A percentile compares a stretch with the other conserved stretches of the same genome.
phyloP scores from a whole-genome alignment of 37 sponge, comb jelly and placozoan genomes.

The Halichondria panicea region DNA sequence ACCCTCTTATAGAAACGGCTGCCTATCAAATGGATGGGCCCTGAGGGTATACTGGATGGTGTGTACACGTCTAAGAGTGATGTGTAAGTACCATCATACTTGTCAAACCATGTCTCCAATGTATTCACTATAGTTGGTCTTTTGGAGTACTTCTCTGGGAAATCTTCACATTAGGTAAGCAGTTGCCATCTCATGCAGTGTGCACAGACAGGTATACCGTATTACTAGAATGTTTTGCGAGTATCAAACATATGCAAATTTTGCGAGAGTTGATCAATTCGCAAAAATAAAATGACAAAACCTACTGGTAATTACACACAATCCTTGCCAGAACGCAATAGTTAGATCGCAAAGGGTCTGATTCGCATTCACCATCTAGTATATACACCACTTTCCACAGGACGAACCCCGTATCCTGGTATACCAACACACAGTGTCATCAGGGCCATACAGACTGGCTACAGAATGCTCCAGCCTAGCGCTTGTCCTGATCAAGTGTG shows the following conservation, averaged over 20 bases:
- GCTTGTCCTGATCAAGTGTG: slow-evolving; percentile 38
- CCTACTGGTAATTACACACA: too few species aligned
- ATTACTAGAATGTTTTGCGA: too few species aligned
- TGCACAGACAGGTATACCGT: background rate
- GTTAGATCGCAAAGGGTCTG: background rate
- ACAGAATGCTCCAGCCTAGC: slow-evolving; percentile 31
- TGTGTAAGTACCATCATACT: slow-evolving; percentile 25
- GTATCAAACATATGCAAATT: too few species aligned
- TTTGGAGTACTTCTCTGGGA: slow-evolving; percentile 63
- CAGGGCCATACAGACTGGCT: background rate
- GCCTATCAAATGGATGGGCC: slow-evolving; percentile 62
- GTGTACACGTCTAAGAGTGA: slow-evolving; percentile 55
- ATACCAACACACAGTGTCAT: slow-evolving; percentile 32
- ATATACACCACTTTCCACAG: background rate
- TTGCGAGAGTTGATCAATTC: too few species aligned
- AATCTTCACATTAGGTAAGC: slow-evolving; percentile 51
- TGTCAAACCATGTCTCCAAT: background rate
- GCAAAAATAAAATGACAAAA: too few species aligned
- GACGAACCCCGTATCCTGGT: slow-evolving; percentile 36
- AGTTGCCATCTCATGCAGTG: background rate
- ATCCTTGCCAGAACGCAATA: too few species aligned
- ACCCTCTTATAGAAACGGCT: slow-evolving; percentile 20
- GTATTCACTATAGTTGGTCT: slow-evolving; percentile 48
- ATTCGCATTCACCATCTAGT: background rate
- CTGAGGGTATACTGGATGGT: slow-evolving; percentile 48